Base-by-base conservation (phyloP, 2,113 vertebrate species). In the Melanerpes formicivorus region DNA sequence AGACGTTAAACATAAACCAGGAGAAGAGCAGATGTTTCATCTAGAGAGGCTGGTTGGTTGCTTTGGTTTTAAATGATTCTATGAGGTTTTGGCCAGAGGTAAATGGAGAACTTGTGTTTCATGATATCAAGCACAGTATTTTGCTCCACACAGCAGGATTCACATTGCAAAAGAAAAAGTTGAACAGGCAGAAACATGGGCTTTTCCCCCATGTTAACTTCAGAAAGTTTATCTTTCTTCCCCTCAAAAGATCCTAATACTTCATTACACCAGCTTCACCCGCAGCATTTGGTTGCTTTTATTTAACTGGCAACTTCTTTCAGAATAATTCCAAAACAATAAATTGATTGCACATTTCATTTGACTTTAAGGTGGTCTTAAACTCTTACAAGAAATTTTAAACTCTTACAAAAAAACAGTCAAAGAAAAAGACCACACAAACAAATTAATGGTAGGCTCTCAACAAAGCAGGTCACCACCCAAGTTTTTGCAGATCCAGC, bases 11-110 rank as follows among this genome's bases (percentile, higher is more conserved):
- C 27, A 54, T 29, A 82, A 82, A 29, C 48, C 67, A 69, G n/a
- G 12, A 78, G 23, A 84, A 84, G 12, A 85, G 74, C 55, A 85
- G 74, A 65, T 81, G 66, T 91, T 84, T 70, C 59, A 84, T 62
- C 66, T 58, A 72, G 58, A 80, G 18, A 5, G 6, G 3, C 12
- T 10, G n/a, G 59, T 58, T 67, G 32, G 19, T 70, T 76, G 26
- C 4, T 66, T 88, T 87, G 44, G 8, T 80, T 84, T 50, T 80
- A 92, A 80, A 23, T 6, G 1, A 67, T 67, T 64, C 32, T 34
- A 5, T 71, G 48, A 88, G 75, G 62, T n/a, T 88, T 34, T 69
- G 54, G 65, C 71, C 84, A 87, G 42, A 73, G n/a, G 63, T 76
- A 84, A 87, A 78, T 4, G 9, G 25, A 93, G 50, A 91, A 42